Base-by-base conservation (phyloP, 1,140 invertebrate genomes). In the Drosophila lacteicornis region DNA sequence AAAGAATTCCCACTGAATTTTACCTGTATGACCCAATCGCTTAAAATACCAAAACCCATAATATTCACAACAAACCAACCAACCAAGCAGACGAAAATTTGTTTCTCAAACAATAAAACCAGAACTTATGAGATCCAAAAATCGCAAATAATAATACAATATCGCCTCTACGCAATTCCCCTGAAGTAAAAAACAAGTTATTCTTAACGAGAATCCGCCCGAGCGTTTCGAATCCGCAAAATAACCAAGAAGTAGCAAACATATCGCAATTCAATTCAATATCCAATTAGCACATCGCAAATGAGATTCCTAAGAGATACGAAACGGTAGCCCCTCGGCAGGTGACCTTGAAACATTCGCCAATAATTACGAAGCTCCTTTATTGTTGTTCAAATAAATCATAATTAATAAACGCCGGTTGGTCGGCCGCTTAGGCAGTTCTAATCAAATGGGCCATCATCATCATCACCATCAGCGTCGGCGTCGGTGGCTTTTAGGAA, bases 381-480 rank as follows among this genome's bases (percentile, higher is more conserved):
- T 75, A 74, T 42, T 82, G 57, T 73, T 63, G 61, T 62, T 4
- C 46, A 40, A 49, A 67, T 66, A 82, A 65, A 81, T 82, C 45
- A 74, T 69, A 56, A 82, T 79, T 62, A 76, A 79, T 56, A 60
- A 55, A 30, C 27, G 27, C 27, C 25, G 17, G 8, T 7, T 40
- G 55, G 38, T 5, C 47, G 53, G 38, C 3, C 45, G 49, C 56
- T 27, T 56, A 78, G 58, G 70, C 51, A 42, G 60, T 80, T 77
- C 56, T 81, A 62, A 73, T 60, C 78, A 81, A 78, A 80, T 68
- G 74, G 58, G 53, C 77, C 77, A 82, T 79, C 68, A 45, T 45
- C 51, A 49, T 7, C 30, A 8, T 9, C 19, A 30, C 5, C 59
- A 25, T 13, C 42, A 4, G 3, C 13, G 25, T 15, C 25, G 15